Evolutionary conservation across 2,888 invertebrate species (phyloP), one percentile per base, ranked within the genome.

Genomic region (Resseliella maxima): DNA sequence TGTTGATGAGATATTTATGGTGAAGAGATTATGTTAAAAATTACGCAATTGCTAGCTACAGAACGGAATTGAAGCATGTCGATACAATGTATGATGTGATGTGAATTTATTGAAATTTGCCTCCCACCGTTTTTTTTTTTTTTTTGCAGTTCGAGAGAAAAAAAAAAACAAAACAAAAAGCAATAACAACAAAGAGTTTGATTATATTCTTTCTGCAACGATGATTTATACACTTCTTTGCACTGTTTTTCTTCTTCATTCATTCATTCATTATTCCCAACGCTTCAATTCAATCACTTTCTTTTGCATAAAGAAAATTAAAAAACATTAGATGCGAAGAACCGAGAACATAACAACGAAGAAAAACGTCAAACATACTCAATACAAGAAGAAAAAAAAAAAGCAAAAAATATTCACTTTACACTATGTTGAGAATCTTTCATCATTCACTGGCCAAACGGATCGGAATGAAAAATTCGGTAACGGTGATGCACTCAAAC

Each of bases 161-260:
- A n/a, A n/a, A n/a, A n/a, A n/a, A n/a, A n/a, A n/a, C n/a, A n/a
- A n/a, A n/a, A n/a, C n/a, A n/a, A n/a, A n/a, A n/a, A n/a, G n/a
- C n/a, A n/a, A n/a, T n/a, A n/a, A n/a, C n/a, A n/a, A n/a, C n/a
- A n/a, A n/a, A n/a, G n/a, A n/a, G 50, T 50, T 50, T 41, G 41
- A 41, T 41, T 12, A 41, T 18, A 72, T 72, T 72, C 72, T 72
- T 72, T 72, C 72, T 72, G 72, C 72, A 72, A 72, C 72, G 72
- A 72, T 72, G 72, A 72, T 72, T 72, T 72, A 72, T 72, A 31
- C 31, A 72, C 72, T 72, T 35, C 31, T 72, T 15, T 10, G 72
- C 72, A 72, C 72, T 31, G 18, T 21, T 18, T 50, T 59, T 2
- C 27, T 27, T n/a, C 41, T 41, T 18, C 2, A 50, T 50, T 50